Evolutionary conservation across 1,140 invertebrate genomes (phyloP).

Genomic region (Bombyx mandarina): DNA sequence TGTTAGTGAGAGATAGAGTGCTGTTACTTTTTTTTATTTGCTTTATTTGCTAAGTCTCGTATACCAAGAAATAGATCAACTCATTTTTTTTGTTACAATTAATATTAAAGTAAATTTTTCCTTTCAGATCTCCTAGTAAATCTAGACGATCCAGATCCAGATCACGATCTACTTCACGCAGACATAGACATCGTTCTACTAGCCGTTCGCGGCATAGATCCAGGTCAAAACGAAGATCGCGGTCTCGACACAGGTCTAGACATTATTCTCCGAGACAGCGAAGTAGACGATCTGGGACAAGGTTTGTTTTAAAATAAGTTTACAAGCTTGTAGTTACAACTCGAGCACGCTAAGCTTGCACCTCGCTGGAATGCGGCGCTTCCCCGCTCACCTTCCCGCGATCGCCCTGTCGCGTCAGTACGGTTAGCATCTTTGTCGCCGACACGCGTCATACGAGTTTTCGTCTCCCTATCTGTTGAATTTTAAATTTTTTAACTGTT

Average conservation of each 20-base stretch:
- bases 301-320: conserved; percentile 10
- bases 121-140: conserved; percentile 45
- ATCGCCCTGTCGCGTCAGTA: too few species aligned
- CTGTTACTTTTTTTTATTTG: not conserved
- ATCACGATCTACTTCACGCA: conserved; percentile 30
- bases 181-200: conserved; percentile 27
- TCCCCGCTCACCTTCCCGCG: too few species aligned
- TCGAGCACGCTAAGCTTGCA: too few species aligned
- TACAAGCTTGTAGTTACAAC: not conserved
- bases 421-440: too few species aligned
- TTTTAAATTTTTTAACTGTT: too few species aligned
- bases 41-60: not conserved
- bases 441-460: too few species aligned
- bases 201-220: conserved; percentile 34
- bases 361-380: too few species aligned
- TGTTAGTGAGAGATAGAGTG: too few species aligned
- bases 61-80: not conserved
- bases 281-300: conserved; percentile 41
- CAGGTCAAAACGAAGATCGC: conserved; percentile 29
- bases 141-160: conserved; percentile 40
- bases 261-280: conserved; percentile 41
- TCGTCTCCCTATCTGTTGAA: too few species aligned
- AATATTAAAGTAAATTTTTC: conserved; percentile 4
- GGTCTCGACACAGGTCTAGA: conserved; percentile 26
- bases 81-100: not conserved